Percentiles rank a stretch among this genome's conserved stretches.
These are phyloP conservation scores for Eriosoma lanigerum DNA, from an alignment of 1,140 invertebrate species.

Conservation along the genomic window DNA sequence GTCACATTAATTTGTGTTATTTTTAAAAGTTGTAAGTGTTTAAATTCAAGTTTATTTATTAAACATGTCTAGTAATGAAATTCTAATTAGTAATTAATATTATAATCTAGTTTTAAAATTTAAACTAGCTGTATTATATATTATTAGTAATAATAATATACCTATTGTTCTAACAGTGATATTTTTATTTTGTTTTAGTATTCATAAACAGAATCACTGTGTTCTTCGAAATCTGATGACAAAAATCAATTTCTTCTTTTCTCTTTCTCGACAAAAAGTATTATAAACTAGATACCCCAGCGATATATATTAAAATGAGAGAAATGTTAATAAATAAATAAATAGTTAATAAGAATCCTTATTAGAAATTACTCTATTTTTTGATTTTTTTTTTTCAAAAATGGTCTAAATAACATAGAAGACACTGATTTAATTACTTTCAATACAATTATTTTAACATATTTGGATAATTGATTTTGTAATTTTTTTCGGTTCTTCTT, in stretches of 20 bases:
- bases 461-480: background rate
- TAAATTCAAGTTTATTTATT: too few species aligned
- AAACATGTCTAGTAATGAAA: too few species aligned
- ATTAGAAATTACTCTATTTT: background rate
- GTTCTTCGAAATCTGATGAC: slow-evolving; percentile 23
- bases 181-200: slow-evolving; percentile 13
- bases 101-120: too few species aligned
- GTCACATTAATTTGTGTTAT: too few species aligned
- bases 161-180: background rate
- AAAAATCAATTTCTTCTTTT: slow-evolving; percentile 2
- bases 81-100: too few species aligned
- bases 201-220: slow-evolving; percentile 6
- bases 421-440: background rate
- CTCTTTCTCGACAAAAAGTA: slow-evolving; percentile 30
- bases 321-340: background rate
- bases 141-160: too few species aligned
- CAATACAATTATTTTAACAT: background rate
- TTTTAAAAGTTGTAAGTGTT: too few species aligned
- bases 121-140: too few species aligned
- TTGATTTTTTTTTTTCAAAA: background rate
- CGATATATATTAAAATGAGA: background rate
- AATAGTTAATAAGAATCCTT: slow-evolving; percentile 9
- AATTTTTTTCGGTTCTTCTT: slow-evolving; percentile 14
- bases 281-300: slow-evolving; percentile 3
- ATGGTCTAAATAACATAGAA: background rate